A percentile compares a stretch with the other conserved stretches of the same genome.
Conservation (phyloP, 2,888 invertebrate species). For the Drosophila leonis region DNA sequence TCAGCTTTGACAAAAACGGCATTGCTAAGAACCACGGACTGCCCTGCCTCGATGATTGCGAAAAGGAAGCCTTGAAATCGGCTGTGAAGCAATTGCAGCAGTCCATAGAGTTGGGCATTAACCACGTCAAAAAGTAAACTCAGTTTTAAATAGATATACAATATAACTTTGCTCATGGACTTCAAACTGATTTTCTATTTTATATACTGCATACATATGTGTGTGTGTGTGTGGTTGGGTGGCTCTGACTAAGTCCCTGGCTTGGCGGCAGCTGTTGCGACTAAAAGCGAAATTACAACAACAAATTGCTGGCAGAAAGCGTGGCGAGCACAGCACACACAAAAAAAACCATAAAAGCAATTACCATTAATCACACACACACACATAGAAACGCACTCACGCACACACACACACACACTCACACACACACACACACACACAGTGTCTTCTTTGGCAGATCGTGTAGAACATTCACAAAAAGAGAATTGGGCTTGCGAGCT, state of each 20-base stretch:
- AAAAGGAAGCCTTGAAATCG: constrained; percentile 90
- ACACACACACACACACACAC: not conserved
- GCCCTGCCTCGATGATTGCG: constrained; percentile 92
- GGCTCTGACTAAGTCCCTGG: constrained; percentile 1
- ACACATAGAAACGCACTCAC: not conserved
- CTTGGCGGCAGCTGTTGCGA: constrained; percentile 11
- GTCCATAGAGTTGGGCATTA: constrained; percentile 94
- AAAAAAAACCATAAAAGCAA: constrained; percentile 45
- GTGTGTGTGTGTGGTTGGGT: not conserved
- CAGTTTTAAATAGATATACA: not conserved
- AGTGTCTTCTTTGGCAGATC: constrained; percentile 13
- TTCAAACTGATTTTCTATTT: constrained; percentile 1
- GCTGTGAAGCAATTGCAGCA: constrained; percentile 95
- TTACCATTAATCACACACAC: constrained; percentile 62
- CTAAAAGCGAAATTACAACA: constrained; percentile 49
- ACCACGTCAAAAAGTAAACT: not conserved
- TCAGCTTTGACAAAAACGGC: constrained; percentile 90
- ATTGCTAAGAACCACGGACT: constrained; percentile 95
- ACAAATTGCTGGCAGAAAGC: constrained; percentile 41
- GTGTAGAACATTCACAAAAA: constrained; percentile 16
- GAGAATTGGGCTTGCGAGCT: constrained; percentile 15
- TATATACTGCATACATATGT: not conserved
- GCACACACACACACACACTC: too few species aligned
- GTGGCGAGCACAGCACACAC: constrained; percentile 22
- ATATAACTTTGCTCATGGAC: not conserved